These are phyloP conservation scores for Perizoma affinitatum DNA, from an alignment of 2,888 invertebrate species.

Conservation along the genomic window DNA sequence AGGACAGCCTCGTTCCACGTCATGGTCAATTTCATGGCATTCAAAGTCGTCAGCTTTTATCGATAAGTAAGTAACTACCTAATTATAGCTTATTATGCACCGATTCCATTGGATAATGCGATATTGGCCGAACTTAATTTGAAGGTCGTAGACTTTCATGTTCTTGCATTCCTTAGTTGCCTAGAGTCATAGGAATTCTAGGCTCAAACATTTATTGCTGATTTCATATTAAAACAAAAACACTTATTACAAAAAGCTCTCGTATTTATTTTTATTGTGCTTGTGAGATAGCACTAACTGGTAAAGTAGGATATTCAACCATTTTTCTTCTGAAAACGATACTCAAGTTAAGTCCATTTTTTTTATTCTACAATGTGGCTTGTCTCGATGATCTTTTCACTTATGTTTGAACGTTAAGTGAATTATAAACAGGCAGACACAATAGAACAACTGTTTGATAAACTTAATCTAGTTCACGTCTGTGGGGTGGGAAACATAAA, in stretches of 20 bases:
- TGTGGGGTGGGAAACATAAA: background rate
- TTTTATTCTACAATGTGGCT: background rate
- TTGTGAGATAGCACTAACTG: too few species aligned
- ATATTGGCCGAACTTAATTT: constrained; percentile 25
- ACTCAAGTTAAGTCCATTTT: too few species aligned
- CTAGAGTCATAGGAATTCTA: constrained; percentile 6
- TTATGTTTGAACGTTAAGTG: constrained; percentile 6
- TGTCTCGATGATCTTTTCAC: constrained; percentile 8
- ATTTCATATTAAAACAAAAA: too few species aligned
- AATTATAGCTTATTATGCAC: constrained; percentile 28
- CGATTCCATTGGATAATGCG: constrained; percentile 26
- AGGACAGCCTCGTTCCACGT: constrained; percentile 54
- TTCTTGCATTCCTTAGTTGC: constrained; percentile 28
- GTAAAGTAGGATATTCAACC: too few species aligned
- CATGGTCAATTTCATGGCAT: constrained; percentile 72
- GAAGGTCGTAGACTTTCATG: constrained; percentile 36
- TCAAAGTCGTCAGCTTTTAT: constrained; percentile 39
- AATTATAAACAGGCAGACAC: constrained; percentile 12
- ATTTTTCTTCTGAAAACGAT: too few species aligned
- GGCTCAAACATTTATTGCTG: background rate
- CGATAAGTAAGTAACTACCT: constrained; percentile 37
- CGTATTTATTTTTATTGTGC: too few species aligned
- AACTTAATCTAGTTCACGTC: constrained; percentile 10
- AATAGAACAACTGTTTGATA: constrained; percentile 1
- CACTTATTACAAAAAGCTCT: too few species aligned